phyloP scores from a whole-genome alignment of 2,113 vertebrate species.

The Tricholaema leucomelas region DNA sequence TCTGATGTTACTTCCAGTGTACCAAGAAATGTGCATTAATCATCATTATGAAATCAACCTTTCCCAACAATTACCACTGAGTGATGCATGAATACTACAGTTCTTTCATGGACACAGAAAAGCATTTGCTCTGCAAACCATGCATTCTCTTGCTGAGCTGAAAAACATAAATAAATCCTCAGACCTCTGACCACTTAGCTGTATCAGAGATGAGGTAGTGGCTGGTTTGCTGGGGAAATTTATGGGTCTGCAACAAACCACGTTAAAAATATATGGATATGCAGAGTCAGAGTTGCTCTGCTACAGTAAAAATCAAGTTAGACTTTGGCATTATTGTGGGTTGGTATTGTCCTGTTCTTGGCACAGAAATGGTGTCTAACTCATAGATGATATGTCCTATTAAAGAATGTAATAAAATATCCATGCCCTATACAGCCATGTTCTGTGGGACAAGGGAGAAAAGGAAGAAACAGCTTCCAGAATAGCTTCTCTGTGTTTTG shows the following conservation, averaged over 20 bases:
- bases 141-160: not conserved
- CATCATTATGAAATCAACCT: not conserved
- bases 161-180: conserved; percentile 18
- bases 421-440: not conserved
- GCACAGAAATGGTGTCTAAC: not conserved
- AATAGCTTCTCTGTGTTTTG: not conserved
- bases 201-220: conserved; percentile 13
- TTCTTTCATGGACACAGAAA: not conserved
- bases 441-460: not conserved
- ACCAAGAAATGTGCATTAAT: not conserved
- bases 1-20: not conserved
- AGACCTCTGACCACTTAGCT: conserved; percentile 1
- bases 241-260: not conserved
- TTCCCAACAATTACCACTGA: not conserved
- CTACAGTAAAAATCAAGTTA: not conserved
- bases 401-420: not conserved
- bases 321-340: not conserved
- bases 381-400: not conserved
- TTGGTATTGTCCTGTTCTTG: not conserved
- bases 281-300: not conserved
- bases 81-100: not conserved
- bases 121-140: not conserved
- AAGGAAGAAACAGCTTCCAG: not conserved
- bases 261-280: not conserved
- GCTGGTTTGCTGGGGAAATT: conserved; percentile 9